phyloP scores from a whole-genome alignment of 2,888 invertebrate genomes.

The Choristoneura rosaceana region DNA sequence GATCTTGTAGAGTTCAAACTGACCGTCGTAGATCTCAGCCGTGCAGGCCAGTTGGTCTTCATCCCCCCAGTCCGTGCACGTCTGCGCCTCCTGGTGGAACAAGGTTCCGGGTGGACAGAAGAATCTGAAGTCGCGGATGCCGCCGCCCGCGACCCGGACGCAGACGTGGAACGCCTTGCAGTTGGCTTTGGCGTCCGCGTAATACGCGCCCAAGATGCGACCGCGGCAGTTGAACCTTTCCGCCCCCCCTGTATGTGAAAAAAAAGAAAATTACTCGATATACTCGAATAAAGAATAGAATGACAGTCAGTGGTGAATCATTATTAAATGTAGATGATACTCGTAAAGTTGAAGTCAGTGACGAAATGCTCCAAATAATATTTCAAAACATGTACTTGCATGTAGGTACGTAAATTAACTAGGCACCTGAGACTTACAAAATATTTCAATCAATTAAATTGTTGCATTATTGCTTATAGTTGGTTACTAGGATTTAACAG shows the following conservation, averaged over 20 bases:
- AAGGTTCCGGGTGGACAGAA: constrained; percentile 95
- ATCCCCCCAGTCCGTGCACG: constrained; percentile 96
- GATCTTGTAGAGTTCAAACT: constrained; percentile 93
- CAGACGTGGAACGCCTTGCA: constrained; percentile 97
- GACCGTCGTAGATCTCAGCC: constrained; percentile 92
- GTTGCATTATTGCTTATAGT: no score
- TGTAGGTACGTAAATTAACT: no score
- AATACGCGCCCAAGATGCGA: constrained; percentile 95
- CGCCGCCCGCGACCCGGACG: constrained; percentile 92
- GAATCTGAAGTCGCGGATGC: constrained; percentile 93
- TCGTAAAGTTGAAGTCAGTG: no score
- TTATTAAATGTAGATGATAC: no score
- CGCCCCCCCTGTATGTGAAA: constrained; percentile 70
- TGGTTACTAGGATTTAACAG: no score
- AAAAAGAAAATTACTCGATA: constrained; percentile 24
- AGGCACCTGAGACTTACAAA: no score
- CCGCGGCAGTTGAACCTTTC: constrained; percentile 92
- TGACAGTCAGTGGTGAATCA: no score
- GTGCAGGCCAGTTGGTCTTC: constrained; percentile 91
- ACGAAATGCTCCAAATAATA: no score
- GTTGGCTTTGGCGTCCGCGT: constrained; percentile 94
- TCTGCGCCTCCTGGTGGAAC: constrained; percentile 96
- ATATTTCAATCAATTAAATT: no score
- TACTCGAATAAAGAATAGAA: no score
- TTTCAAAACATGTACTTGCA: no score